phyloP scores from a whole-genome alignment of 2,888 invertebrate species.

The Frankliniella fusca region DNA sequence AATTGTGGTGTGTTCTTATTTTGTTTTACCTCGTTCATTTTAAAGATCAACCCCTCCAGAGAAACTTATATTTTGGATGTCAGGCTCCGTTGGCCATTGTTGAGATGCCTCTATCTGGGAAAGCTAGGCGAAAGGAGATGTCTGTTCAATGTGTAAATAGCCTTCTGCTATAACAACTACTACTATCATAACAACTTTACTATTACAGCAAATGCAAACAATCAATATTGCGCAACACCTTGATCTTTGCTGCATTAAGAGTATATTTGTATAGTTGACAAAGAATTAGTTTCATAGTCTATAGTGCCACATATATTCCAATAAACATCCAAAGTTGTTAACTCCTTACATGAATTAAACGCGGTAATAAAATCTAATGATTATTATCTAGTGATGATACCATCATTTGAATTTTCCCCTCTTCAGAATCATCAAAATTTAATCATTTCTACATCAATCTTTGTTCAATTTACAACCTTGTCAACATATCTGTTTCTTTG shows the following conservation, averaged over 20 bases:
- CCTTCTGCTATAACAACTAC: slow-evolving; percentile 18
- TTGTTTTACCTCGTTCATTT: background rate
- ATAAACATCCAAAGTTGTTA: slow-evolving; percentile 24
- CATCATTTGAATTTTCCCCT: slow-evolving; percentile 19
- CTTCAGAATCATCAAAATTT: slow-evolving; percentile 24
- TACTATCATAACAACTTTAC: background rate
- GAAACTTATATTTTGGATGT: background rate
- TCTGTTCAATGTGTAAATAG: slow-evolving; percentile 17
- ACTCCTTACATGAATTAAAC: slow-evolving; percentile 21
- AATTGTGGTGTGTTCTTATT: background rate
- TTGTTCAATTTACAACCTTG: slow-evolving; percentile 16
- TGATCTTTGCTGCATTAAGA: slow-evolving; percentile 18
- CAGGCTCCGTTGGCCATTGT: slow-evolving; percentile 10
- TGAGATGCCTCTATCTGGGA: background rate
- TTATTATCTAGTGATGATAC: slow-evolving; percentile 21
- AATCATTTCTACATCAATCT: slow-evolving; percentile 14
- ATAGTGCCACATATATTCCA: slow-evolving; percentile 21
- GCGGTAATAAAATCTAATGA: slow-evolving; percentile 21
- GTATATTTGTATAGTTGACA: slow-evolving; percentile 19
- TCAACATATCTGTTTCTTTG: slow-evolving; percentile 19
- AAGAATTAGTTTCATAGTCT: slow-evolving; percentile 24
- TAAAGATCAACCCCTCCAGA: background rate
- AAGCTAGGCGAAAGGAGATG: background rate
- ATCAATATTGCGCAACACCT: slow-evolving; percentile 1
- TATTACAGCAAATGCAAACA: slow-evolving; percentile 15